These are phyloP conservation scores for Epirrhoe alternata DNA, from an alignment of 2,888 invertebrate genomes.

Conservation along the genomic window DNA sequence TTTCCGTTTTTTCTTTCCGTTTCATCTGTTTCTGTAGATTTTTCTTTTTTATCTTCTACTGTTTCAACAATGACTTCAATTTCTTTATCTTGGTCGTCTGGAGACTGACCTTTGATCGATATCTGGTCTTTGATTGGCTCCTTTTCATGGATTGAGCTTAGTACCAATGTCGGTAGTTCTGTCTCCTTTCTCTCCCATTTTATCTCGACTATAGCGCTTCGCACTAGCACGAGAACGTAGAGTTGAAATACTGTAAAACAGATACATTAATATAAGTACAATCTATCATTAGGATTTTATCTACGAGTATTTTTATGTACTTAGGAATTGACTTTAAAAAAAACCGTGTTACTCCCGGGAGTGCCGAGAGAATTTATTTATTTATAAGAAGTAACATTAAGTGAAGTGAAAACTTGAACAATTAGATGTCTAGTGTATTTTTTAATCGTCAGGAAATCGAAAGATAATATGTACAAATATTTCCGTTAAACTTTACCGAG, in stretches of 20 bases:
- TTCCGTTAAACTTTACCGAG: no score
- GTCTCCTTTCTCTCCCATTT: slow-evolving; percentile 47
- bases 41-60: slow-evolving; percentile 19
- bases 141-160: slow-evolving; percentile 49
- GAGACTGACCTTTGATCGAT: slow-evolving; percentile 18
- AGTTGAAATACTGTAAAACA: slow-evolving; percentile 65
- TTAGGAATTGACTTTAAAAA: no score
- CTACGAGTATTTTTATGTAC: no score
- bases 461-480: no score
- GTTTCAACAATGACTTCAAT: slow-evolving; percentile 17
- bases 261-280: background rate
- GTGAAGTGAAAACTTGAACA: no score
- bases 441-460: no score
- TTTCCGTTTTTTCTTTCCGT: slow-evolving; percentile 6
- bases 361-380: no score
- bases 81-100: slow-evolving; percentile 18
- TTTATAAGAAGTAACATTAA: no score
- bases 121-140: slow-evolving; percentile 24
- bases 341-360: no score
- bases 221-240: slow-evolving; percentile 63
- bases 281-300: no score
- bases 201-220: slow-evolving; percentile 66
- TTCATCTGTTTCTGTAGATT: slow-evolving; percentile 7
- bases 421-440: no score
- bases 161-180: slow-evolving; percentile 47